phyloP scores from a whole-genome alignment of 30 jellyfish, hydroid and myxozoan species.

The Aurelia coerulea region DNA sequence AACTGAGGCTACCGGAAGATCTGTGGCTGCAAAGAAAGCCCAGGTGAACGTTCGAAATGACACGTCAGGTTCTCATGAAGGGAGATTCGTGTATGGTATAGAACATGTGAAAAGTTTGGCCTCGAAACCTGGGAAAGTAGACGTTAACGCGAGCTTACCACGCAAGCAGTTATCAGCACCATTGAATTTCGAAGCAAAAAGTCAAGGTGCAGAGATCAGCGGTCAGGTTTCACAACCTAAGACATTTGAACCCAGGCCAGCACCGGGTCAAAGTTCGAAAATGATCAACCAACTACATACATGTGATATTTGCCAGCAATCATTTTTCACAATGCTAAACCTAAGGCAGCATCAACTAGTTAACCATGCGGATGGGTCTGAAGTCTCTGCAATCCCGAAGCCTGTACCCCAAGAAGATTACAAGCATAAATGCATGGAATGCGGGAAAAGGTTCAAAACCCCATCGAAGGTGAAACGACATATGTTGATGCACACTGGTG shows the following conservation, averaged over 20 bases:
- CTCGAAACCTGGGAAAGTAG: not conserved
- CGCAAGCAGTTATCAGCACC: slow-evolving; percentile 1
- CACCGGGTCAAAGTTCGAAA: slow-evolving; percentile 18
- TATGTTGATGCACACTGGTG: slow-evolving; percentile 46
- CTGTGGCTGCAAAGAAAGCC: not conserved
- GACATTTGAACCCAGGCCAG: too few species aligned
- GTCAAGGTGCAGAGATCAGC: too few species aligned
- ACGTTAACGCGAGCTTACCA: not conserved
- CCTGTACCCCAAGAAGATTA: slow-evolving; percentile 10
- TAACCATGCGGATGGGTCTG: not conserved
- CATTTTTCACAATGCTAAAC: slow-evolving; percentile 1
- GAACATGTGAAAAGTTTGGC: not conserved
- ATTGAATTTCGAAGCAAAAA: too few species aligned
- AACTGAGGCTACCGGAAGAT: not conserved
- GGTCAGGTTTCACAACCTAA: too few species aligned
- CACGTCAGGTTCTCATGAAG: not conserved
- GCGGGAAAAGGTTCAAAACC: slow-evolving; percentile 57
- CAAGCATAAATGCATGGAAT: slow-evolving; percentile 47
- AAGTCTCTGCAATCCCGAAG: not conserved
- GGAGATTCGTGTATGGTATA: not conserved
- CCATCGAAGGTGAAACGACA: slow-evolving; percentile 61
- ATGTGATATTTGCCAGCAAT: slow-evolving; percentile 26
- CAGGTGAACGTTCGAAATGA: not conserved
- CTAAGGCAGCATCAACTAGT: slow-evolving; percentile 17
- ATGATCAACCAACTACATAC: slow-evolving; percentile 5